These are phyloP conservation scores for Oscarella lobularis DNA, from an alignment of 37 sponge, comb jelly and placozoan genomes.

Conservation along the genomic window DNA sequence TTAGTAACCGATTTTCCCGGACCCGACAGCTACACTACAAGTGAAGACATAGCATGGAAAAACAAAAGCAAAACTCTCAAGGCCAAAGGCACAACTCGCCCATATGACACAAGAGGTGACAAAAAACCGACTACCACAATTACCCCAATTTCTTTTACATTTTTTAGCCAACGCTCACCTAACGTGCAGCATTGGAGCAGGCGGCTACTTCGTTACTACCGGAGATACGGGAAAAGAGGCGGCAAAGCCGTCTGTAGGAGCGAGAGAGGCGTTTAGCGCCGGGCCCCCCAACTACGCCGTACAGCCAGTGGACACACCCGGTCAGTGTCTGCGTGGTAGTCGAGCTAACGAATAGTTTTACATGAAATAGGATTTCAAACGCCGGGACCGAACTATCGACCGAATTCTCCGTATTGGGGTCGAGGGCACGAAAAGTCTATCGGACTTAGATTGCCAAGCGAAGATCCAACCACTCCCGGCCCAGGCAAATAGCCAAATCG, in stretches of 20 bases:
- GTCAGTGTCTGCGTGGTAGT: slow-evolving; percentile 1
- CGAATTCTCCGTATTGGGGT: slow-evolving; percentile 19
- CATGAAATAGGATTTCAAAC: slow-evolving; percentile 24
- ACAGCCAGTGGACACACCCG: slow-evolving; percentile 37
- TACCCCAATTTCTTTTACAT: not conserved
- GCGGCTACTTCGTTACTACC: slow-evolving; percentile 6
- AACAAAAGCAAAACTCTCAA: slow-evolving; percentile 20
- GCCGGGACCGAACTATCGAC: slow-evolving; percentile 30
- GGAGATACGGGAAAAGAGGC: slow-evolving; percentile 13
- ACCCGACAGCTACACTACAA: slow-evolving; percentile 26
- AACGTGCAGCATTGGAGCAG: slow-evolving; percentile 34
- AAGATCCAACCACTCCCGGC: slow-evolving; percentile 17
- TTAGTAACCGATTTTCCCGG: slow-evolving; percentile 3
- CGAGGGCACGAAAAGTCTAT: slow-evolving; percentile 16
- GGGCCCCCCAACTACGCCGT: slow-evolving; percentile 33
- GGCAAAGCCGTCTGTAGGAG: slow-evolving; percentile 12
- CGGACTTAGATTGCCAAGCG: slow-evolving; percentile 1
- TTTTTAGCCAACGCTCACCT: slow-evolving; percentile 33
- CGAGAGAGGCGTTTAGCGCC: slow-evolving; percentile 19
- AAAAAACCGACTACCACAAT: not conserved
- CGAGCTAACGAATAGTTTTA: not conserved
- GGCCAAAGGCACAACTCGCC: slow-evolving; percentile 23
- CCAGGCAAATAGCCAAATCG: slow-evolving; percentile 16
- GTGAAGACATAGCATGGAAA: slow-evolving; percentile 13
- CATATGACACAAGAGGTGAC: slow-evolving; percentile 29